A percentile compares a stretch with the other conserved stretches of the same genome.
phyloP scores from a whole-genome alignment of 2,888 invertebrate species.

The Clistopyga incitator region DNA sequence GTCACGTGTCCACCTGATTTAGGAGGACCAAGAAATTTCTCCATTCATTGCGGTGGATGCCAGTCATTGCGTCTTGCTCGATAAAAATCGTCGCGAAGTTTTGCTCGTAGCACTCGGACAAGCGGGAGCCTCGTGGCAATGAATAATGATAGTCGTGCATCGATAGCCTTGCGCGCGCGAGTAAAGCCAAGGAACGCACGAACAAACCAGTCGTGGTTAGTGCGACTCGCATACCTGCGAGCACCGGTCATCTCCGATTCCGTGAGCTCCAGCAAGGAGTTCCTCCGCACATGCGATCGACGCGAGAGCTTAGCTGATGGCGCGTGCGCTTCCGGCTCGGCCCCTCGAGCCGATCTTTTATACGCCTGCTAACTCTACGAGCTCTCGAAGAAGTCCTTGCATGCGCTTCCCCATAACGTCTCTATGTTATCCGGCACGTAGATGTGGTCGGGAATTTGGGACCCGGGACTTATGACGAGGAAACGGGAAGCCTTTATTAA shows the following conservation, averaged over 20 bases:
- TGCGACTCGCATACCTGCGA: conserved; percentile 70
- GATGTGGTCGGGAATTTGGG: not conserved
- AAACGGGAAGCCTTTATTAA: not conserved
- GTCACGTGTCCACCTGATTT: too few species aligned
- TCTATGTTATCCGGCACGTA: not conserved
- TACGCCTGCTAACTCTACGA: conserved; percentile 5
- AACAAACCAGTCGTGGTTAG: conserved; percentile 69
- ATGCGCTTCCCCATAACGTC: conserved; percentile 14
- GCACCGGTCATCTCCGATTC: conserved; percentile 71
- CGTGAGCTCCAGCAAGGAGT: conserved; percentile 63
- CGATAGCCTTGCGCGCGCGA: conserved; percentile 64
- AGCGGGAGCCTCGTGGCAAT: conserved; percentile 63
- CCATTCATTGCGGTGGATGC: too few species aligned
- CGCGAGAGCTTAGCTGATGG: conserved; percentile 58
- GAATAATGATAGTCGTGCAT: conserved; percentile 67
- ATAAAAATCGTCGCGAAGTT: conserved; percentile 32
- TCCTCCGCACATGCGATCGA: conserved; percentile 62
- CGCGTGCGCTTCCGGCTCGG: conserved; percentile 76
- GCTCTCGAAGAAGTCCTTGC: conserved; percentile 20
- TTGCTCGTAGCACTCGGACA: conserved; percentile 40
- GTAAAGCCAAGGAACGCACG: conserved; percentile 59
- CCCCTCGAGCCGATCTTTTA: conserved; percentile 37
- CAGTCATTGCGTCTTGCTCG: not conserved
- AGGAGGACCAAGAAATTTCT: too few species aligned
- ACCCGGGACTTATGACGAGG: not conserved